Evolutionary conservation across 2,888 invertebrate genomes (phyloP).

Genomic region (Drosophila sordidapex): DNA sequence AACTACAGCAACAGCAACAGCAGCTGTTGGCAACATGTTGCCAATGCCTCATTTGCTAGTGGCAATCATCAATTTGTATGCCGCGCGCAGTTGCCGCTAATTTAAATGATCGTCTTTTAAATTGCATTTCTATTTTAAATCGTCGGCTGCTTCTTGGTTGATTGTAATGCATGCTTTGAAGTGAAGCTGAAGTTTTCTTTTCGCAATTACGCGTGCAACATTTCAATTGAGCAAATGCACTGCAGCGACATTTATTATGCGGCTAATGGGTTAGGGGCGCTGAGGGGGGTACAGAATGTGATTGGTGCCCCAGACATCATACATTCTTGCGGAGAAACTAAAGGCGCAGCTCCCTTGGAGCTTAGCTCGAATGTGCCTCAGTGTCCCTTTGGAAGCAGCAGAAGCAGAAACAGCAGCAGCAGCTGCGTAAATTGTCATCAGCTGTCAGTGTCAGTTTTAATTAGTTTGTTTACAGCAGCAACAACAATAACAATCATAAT

Average conservation of each 20-base stretch:
- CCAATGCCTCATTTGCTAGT: constrained; percentile 59
- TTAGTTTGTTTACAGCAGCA: constrained; percentile 79
- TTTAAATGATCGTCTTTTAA: constrained; percentile 66
- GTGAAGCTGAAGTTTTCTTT: constrained; percentile 51
- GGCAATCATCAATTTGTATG: constrained; percentile 69
- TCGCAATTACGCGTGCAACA: constrained; percentile 80
- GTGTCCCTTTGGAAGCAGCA: constrained; percentile 37
- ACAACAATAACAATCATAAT: constrained; percentile 27
- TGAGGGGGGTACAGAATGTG: constrained; percentile 1
- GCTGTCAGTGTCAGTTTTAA: constrained; percentile 81
- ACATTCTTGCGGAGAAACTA: constrained; percentile 69
- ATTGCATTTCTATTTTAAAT: constrained; percentile 67
- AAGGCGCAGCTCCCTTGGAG: constrained; percentile 39
- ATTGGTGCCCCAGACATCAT: constrained; percentile 35
- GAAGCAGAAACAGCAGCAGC: constrained; percentile 28
- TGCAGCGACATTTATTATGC: constrained; percentile 55
- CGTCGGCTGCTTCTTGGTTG: constrained; percentile 21
- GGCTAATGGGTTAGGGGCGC: neutral
- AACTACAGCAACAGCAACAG: constrained; percentile 15
- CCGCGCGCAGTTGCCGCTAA: constrained; percentile 59
- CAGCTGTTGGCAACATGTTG: constrained; percentile 75
- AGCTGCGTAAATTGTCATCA: constrained; percentile 81
- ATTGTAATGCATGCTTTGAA: constrained; percentile 54
- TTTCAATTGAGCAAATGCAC: constrained; percentile 74
- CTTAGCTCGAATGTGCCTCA: constrained; percentile 46